phyloP scores from a whole-genome alignment of 2,113 vertebrate genomes.

The Perognathus longimembris region DNA sequence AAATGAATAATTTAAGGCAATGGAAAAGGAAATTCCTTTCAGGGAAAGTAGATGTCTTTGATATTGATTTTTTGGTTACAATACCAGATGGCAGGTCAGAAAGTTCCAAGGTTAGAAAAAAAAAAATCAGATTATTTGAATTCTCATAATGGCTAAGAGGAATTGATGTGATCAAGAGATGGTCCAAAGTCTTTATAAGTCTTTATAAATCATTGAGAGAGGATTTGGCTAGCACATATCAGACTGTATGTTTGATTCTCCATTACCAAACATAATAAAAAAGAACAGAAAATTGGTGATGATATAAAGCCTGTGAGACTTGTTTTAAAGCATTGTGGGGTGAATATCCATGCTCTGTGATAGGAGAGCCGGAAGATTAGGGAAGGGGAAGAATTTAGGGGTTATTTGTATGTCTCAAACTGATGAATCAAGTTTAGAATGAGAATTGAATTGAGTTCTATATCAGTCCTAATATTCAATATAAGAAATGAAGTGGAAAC shows the following conservation, averaged over 20 bases:
- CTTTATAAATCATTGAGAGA: background rate
- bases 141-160: too few relatives aligned
- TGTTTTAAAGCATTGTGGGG: accelerated
- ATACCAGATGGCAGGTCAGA: background rate
- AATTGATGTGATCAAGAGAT: background rate
- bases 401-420: background rate
- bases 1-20: background rate
- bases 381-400: background rate
- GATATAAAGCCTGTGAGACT: background rate
- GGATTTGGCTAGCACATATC: background rate
- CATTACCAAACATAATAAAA: background rate
- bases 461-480: background rate
- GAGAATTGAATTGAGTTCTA: background rate
- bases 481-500: background rate
- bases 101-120: background rate
- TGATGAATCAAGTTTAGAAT: background rate
- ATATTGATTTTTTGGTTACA: background rate
- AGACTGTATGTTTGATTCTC: background rate
- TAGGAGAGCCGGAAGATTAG: background rate
- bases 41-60: background rate
- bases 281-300: background rate
- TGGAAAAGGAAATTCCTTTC: background rate
- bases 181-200: background rate
- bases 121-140: background rate
- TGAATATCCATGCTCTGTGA: too few relatives aligned